Percentiles rank a stretch among this genome's conserved stretches.
Conservation (phyloP, 2,797 vertebrate genomes). For the Setipinna tenuifilis region DNA sequence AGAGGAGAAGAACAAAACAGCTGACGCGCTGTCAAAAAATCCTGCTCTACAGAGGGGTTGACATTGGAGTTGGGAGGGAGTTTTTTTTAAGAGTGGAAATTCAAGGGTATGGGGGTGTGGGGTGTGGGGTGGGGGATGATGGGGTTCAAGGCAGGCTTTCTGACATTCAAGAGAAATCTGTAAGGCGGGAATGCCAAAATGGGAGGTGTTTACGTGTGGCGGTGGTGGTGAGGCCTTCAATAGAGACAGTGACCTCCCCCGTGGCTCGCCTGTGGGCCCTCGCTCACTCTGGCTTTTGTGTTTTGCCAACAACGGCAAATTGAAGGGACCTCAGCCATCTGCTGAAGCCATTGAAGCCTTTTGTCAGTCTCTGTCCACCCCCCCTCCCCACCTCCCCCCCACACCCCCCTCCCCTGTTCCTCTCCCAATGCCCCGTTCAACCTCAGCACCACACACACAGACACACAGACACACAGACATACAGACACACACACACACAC, state of each 20-base stretch:
- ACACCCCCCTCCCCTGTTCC: no score
- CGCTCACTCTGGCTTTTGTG: slow-evolving; percentile 27
- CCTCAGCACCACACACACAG: background rate
- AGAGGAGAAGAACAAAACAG: background rate
- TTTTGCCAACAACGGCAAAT: slow-evolving; percentile 39
- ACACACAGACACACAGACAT: background rate
- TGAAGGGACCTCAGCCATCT: slow-evolving; percentile 33
- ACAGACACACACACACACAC: background rate
- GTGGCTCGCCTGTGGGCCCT: background rate
- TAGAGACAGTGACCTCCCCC: slow-evolving; percentile 3
- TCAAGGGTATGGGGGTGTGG: background rate
- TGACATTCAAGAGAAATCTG: slow-evolving; percentile 13
- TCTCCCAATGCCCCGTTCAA: no score
- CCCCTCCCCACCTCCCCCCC: background rate
- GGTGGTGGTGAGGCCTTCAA: background rate
- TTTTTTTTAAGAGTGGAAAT: background rate
- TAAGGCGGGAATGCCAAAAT: background rate
- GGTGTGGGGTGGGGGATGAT: background rate
- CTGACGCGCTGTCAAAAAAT: background rate
- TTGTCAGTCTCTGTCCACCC: background rate
- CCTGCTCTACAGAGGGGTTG: background rate
- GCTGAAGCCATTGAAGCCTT: slow-evolving; percentile 27
- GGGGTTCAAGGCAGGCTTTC: background rate
- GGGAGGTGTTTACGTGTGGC: background rate
- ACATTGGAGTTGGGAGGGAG: background rate